Evolutionary conservation across 1,140 invertebrate species (phyloP), one percentile per base, ranked within the genome.

Genomic region (Artemia franciscana): DNA sequence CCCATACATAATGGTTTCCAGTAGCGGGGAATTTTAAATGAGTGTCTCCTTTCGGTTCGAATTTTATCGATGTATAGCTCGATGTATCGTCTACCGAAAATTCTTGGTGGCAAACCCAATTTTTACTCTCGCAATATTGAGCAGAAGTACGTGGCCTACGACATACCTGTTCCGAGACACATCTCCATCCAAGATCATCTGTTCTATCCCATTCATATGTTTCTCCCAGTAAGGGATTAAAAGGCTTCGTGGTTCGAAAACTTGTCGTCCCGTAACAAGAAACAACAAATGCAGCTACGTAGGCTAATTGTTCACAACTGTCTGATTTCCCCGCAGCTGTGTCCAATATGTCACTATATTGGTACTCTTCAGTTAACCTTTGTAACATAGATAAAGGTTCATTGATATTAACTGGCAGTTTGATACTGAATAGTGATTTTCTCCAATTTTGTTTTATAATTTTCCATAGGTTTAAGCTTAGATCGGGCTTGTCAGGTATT

Each of bases 331-430:
- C 76, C 9, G 77, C 75, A 15, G 82, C 85, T 70, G 78, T 77
- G 73, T 98, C 91, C 59, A 99, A 78, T 57, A 97, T 81, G 26
- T 86, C 78, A 12, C 91, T 83, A 75, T 99, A 98, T 75, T 98
- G 95, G 75, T 91, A 95, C 72, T 98, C 94, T 78, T 99, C 95
- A 2, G 89, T 92, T 62, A 99, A 77, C 67, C 95, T 78, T 77
- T 98, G 96, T 64, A 98, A 77, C 86, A 98, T 95, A 15, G 93
- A 98, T 58, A 99, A 75, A 2, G 96, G 96, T 76, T 99, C 96
- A 69, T 89, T 97, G 75, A 99, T 98, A 78, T 99, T 98, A 15
- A 98, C 91, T n/a, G n/a, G n/a, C n/a, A n/a, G n/a, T n/a, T n/a
- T n/a, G n/a, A n/a, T n/a, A n/a, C n/a, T n/a, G n/a, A n/a, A n/a